A percentile compares a stretch with the other conserved stretches of the same genome.
phyloP scores from a whole-genome alignment of 2,113 vertebrate genomes.

The Amazona guildingii region DNA sequence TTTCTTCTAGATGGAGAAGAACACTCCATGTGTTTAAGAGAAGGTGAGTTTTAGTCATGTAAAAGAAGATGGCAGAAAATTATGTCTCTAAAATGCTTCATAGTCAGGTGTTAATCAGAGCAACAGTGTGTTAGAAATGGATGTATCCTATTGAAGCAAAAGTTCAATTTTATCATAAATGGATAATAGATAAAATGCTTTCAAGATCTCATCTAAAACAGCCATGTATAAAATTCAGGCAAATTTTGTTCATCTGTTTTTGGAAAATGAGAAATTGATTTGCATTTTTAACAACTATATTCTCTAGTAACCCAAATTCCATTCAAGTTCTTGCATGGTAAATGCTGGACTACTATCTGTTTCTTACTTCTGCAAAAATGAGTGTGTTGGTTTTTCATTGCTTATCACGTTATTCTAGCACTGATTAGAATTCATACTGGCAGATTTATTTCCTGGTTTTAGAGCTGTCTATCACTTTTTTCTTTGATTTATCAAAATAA shows the following conservation, averaged over 20 bases:
- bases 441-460: neutral
- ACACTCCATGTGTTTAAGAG: neutral
- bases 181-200: neutral
- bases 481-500: neutral
- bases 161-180: neutral
- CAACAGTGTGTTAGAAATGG: neutral
- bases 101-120: neutral
- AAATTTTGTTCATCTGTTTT: neutral
- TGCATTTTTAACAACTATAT: neutral
- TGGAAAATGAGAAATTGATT: neutral
- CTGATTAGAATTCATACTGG: neutral
- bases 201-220: neutral
- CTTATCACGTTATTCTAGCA: neutral
- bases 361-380: neutral
- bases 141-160: neutral
- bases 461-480: neutral
- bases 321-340: neutral
- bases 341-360: neutral
- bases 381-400: neutral
- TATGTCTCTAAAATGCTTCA: neutral
- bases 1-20: neutral
- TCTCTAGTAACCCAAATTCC: neutral
- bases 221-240: neutral
- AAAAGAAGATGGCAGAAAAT: neutral
- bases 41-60: neutral